Evolutionary conservation across 2,113 vertebrate species (phyloP), one percentile per base, ranked within the genome.

Genomic region (Heteronetta atricapilla): DNA sequence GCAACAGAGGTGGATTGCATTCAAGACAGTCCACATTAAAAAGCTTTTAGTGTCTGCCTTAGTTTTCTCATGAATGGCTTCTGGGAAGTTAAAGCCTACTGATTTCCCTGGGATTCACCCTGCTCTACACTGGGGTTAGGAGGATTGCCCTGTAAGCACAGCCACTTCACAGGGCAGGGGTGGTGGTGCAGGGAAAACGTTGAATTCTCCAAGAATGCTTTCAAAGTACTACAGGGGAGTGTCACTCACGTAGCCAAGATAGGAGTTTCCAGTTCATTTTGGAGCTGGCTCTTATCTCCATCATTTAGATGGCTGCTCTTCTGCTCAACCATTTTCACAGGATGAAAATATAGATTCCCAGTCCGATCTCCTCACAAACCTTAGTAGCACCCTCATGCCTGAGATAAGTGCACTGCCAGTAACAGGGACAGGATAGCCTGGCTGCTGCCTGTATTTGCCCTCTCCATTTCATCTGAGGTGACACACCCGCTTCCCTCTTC

Each of bases 121-220:
- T 31, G 16, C 29, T 79, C 31, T 52, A 64, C 34, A 36, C 34
- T 75, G 52, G 59, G 23, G 67, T 82, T 63, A 56, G 60, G 31
- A 60, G 31, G 63, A 66, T 52, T 2, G 4, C 13, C 86, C 46
- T 28, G 8, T 34, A 28, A 56, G 28, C 2, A 3, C 50, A 89
- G 63, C 28, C 69, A 50, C 36, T 34, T 81, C 0, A 0, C 0
- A 0, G 15, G 34, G 53, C 17, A 67, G 76, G 10, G 36, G 0
- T 77, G 23, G 46, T 64, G 17, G 7, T n/a, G 73, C 12, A 76
- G 31, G 84, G 18, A 81, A 86, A 81, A 63, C 31, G 2, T 11
- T 34, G 26, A 69, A 26, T 74, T 86, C 13, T 67, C 40, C 3
- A 64, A 63, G 50, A 16, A 3, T 25, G 26, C 66, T 83, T 80